These are phyloP conservation scores for Apteryx owenii DNA, from an alignment of 2,113 vertebrate genomes.

Conservation along the genomic window DNA sequence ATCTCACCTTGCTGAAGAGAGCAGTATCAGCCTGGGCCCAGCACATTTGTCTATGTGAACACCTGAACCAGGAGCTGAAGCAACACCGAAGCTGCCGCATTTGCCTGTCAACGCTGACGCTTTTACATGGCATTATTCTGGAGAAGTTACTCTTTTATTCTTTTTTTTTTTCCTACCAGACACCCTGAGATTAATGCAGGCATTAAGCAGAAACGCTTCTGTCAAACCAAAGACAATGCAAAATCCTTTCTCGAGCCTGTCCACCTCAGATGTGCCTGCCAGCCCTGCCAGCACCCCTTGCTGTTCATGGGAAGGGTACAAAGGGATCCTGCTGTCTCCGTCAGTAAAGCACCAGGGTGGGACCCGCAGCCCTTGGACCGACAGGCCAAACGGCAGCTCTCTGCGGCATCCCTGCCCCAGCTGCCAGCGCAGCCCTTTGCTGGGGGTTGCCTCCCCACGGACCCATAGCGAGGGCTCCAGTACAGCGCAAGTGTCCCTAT, in stretches of 20 bases:
- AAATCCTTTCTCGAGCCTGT: background rate
- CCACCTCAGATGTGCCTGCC: background rate
- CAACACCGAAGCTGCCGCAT: background rate
- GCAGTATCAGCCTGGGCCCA: background rate
- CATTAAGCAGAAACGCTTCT: background rate
- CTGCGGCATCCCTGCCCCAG: no score
- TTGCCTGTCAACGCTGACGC: background rate
- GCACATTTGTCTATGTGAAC: background rate
- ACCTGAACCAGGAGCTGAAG: background rate
- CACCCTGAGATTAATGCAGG: background rate
- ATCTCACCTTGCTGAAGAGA: background rate
- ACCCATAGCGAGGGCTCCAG: background rate
- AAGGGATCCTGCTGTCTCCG: background rate
- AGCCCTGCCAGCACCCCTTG: no score
- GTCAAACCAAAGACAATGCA: background rate
- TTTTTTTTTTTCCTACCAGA: background rate
- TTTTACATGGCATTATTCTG: background rate
- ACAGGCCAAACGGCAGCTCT: no score
- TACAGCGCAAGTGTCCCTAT: background rate
- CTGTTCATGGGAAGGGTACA: background rate
- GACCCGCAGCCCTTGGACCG: background rate
- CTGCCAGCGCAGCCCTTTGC: no score
- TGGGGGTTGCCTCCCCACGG: no score
- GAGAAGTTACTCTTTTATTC: background rate
- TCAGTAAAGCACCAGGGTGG: rapidly evolving